phyloP scores from a whole-genome alignment of 2,888 invertebrate genomes.

The Andrena marginata region DNA sequence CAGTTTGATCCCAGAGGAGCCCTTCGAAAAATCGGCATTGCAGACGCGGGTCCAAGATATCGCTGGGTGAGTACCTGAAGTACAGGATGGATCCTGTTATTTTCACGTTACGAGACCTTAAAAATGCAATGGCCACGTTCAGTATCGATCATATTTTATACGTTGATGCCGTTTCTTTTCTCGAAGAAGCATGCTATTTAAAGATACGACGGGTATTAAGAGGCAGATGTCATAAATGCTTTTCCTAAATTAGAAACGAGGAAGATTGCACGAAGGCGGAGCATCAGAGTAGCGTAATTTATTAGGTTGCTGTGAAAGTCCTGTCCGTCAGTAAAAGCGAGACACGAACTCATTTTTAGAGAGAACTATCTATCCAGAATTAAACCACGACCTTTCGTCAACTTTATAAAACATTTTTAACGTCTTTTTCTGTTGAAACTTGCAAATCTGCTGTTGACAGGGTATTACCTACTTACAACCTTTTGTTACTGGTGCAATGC shows the following conservation, averaged over 20 bases:
- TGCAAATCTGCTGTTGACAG: no score
- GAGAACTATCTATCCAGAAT: not conserved
- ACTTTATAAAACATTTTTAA: not conserved
- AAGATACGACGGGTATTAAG: conserved; percentile 5
- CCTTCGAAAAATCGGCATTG: conserved; percentile 83
- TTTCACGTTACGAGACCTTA: conserved; percentile 41
- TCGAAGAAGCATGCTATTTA: not conserved
- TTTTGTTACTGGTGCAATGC: no score
- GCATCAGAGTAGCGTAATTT: conserved; percentile 1
- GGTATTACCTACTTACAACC: no score
- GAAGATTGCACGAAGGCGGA: conserved; percentile 4
- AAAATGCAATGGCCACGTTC: conserved; percentile 38
- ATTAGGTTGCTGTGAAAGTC: conserved; percentile 5
- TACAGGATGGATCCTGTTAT: conserved; percentile 2
- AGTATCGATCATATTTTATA: conserved; percentile 43
- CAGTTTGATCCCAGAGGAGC: conserved; percentile 85
- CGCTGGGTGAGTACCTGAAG: conserved; percentile 85
- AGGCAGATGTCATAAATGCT: conserved; percentile 3
- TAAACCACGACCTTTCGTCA: not conserved
- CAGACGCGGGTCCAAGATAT: conserved; percentile 86
- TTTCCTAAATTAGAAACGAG: conserved; percentile 8
- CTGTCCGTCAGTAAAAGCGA: not conserved
- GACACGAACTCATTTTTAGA: conserved; percentile 9
- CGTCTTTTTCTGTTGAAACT: not conserved
- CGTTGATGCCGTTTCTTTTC: conserved; percentile 12